Evolutionary conservation across 2,113 vertebrate genomes (phyloP), one percentile per base, ranked within the genome.

Genomic region (Pyrgilauda ruficollis): DNA sequence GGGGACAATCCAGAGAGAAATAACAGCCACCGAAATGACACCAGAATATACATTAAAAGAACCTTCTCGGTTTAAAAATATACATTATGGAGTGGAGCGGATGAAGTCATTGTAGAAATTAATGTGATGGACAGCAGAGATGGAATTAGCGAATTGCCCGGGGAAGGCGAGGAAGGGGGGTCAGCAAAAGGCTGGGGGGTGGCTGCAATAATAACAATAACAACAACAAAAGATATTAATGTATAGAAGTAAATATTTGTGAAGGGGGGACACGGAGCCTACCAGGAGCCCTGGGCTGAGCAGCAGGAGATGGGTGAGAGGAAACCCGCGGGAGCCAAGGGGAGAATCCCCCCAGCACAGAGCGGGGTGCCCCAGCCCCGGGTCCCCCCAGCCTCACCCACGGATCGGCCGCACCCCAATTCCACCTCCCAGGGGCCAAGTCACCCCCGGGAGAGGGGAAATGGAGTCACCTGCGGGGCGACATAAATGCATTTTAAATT

Each of bases 1-100:
- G 97, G 94, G 98, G 97, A 98, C 96, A 91, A 96, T 91, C 96
- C 88, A 94, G 95, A 95, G 95, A 97, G 97, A 98, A 96, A 98
- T 95, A 97, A 97, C 97, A 97, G 97, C 96, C 94, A 86, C 97
- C 92, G 91, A 92, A 97, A 97, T 96, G 97, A 97, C 97, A 96
- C 93, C 95, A 88, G 97, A 97, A 98, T 96, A 96, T 97, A 97
- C 96, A 83, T 97, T 89, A 95, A 97, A 97, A 96, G 95, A 96
- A 92, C 67, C 87, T 92, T 87, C 94, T 96, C 78, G 41, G 47
- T 94, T 97, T 96, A 97, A 97, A 98, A 94, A 97, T 97, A 97
- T 93, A 97, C 96, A 83, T 96, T 95, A 64, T 74, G 96, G 94
- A 91, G 89, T 4, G 18, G 90, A 94, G 93, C 77, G 15, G 89